Conservation (phyloP, 2,113 vertebrate species). For the Boleophthalmus pectinirostris region DNA sequence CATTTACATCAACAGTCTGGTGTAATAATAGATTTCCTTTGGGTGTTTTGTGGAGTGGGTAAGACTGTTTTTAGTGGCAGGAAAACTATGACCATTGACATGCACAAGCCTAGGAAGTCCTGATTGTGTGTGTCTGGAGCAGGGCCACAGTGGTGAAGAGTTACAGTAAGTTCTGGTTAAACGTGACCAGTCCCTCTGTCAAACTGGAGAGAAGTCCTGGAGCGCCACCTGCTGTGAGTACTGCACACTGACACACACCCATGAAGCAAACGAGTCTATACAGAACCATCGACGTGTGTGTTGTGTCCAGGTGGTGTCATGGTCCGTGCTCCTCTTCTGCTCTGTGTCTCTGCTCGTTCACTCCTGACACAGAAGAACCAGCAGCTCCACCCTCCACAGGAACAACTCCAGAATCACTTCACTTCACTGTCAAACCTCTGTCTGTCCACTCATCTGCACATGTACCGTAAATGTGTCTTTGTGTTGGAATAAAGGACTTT, state of each 20-base stretch:
- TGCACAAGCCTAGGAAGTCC: too few species aligned
- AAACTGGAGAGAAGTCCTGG: neutral
- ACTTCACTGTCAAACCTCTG: too few species aligned
- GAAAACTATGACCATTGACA: too few species aligned
- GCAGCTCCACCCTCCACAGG: neutral
- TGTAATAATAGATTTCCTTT: too few species aligned
- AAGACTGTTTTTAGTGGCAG: too few species aligned
- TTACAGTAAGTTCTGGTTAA: constrained; percentile 54
- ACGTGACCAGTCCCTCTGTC: constrained; percentile 41
- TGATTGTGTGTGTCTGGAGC: constrained; percentile 5
- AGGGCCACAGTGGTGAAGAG: constrained; percentile 57
- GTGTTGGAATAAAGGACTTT: too few species aligned
- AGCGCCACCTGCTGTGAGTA: neutral
- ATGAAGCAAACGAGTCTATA: too few species aligned
- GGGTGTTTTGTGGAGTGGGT: too few species aligned
- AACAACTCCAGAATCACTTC: neutral
- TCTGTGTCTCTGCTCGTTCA: constrained; percentile 16
- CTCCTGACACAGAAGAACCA: constrained; percentile 17
- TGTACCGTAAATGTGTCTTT: too few species aligned
- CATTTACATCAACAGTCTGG: too few species aligned
- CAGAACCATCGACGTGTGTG: constrained; percentile 9
- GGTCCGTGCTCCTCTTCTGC: constrained; percentile 26
- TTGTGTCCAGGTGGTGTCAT: neutral
- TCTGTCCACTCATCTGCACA: too few species aligned
- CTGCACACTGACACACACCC: neutral